phyloP scores from a whole-genome alignment of 2,113 vertebrate species.

The Falcunculus frontatus region DNA sequence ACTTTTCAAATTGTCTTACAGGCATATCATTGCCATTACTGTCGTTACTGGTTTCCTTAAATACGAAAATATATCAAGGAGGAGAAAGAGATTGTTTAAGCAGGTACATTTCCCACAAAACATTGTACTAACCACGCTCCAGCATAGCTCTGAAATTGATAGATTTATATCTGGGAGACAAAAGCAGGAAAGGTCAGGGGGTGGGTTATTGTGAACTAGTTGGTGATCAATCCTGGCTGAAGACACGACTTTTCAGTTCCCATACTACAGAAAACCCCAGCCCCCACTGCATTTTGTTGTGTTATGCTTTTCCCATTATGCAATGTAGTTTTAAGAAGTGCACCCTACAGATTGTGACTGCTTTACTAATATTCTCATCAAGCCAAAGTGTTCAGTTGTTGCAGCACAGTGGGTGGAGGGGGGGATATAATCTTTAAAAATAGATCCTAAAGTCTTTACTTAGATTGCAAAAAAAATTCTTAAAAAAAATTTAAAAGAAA shows the following conservation, averaged over 20 bases:
- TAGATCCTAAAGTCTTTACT: slow-evolving; percentile 58
- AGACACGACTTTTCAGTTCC: neutral
- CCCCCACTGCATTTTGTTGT: neutral
- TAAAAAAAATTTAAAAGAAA: neutral
- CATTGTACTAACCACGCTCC: neutral
- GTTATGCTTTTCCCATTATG: slow-evolving; percentile 2
- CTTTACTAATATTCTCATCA: slow-evolving; percentile 39
- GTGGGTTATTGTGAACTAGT: neutral
- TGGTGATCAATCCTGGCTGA: neutral
- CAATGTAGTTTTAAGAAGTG: slow-evolving; percentile 5
- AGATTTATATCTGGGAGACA: neutral
- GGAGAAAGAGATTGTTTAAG: neutral
- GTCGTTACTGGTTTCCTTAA: neutral
- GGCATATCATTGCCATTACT: neutral
- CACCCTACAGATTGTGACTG: slow-evolving; percentile 35
- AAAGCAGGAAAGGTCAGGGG: neutral
- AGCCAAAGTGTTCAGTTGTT: slow-evolving; percentile 42
- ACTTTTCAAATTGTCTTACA: slow-evolving; percentile 21
- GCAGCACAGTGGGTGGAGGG: slow-evolving; percentile 38
- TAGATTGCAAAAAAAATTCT: slow-evolving; percentile 37
- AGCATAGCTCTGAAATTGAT: neutral
- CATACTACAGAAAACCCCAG: neutral
- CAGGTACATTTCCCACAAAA: neutral
- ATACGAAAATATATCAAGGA: neutral
- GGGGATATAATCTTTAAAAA: slow-evolving; percentile 41